Evolutionary conservation across 2,113 vertebrate species (phyloP), one percentile per base, ranked within the genome.

Genomic region (Nannobrachium achirus): DNA sequence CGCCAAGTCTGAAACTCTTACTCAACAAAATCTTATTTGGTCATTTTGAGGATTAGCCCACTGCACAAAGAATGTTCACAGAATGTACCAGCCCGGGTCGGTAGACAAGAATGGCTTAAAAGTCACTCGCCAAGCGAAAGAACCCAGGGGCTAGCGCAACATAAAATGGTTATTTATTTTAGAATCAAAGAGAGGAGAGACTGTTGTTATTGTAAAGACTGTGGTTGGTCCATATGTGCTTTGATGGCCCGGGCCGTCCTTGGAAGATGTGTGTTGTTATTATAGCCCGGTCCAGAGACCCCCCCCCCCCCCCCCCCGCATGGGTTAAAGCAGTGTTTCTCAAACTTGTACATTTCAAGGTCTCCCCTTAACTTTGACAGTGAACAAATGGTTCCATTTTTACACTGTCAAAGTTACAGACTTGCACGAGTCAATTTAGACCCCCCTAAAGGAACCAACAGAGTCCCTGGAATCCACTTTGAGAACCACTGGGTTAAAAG

Each of bases 11-110:
- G 13, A 50, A 15, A n/a, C 25, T 50, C 13, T 18, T 65, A 7
- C 71, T 48, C 61, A 8, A 14, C 48, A 9, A 76, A 70, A 62
- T 74, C 59, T 51, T 39, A 78, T 7, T 10, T 63, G 46, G 46
- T 71, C 18, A 64, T 2, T 64, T 13, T 14, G 71, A 6, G 41
- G 70, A 75, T 87, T 60, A 33, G 66, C 59, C 75, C 45, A 66
- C 40, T 70, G 38, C 75, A 58, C 25, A 52, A 84, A 53, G 78
- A 86, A 86, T 86, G 81, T 78, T 82, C 71, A 80, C 75, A 10
- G n/a, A n/a, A 79, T 89, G 83, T 57, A 73, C 63, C 39, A 8
- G 56, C 45, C 1, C 3, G 11, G 80, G 69, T 69, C 69, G 81
- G 20, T 56, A 45, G 66, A 66, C 68, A 69, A 33, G 6, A 79